Evolutionary conservation across 2,797 vertebrate genomes (phyloP).

Genomic region (Myripristis jacobus): DNA sequence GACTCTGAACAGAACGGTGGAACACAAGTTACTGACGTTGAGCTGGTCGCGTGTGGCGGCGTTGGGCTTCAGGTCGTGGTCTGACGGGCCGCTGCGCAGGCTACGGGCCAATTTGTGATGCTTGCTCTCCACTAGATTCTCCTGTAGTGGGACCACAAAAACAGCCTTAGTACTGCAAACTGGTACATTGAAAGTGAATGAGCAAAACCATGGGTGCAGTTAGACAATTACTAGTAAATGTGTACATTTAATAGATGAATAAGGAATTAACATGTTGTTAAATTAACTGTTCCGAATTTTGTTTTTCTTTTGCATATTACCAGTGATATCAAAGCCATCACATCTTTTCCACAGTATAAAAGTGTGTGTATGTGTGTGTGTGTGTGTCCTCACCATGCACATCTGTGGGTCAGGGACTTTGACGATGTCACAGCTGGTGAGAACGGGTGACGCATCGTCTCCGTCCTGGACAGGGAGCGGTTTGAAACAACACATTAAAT

Average conservation of each 20-base stretch:
- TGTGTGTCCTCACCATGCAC: conserved; percentile 90
- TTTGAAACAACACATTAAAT: background rate
- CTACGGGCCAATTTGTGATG: conserved; percentile 98
- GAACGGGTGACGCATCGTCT: conserved; percentile 89
- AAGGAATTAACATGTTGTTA: too few species aligned
- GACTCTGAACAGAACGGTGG: background rate
- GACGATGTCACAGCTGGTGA: conserved; percentile 94
- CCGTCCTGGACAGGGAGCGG: conserved; percentile 86
- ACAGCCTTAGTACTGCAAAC: too few species aligned
- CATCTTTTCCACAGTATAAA: background rate
- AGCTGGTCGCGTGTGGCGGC: conserved; percentile 96
- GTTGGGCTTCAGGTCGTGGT: conserved; percentile 98
- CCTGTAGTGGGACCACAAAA: conserved; percentile 76
- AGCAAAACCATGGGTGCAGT: background rate
- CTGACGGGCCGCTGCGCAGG: conserved; percentile 95
- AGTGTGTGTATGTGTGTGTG: background rate
- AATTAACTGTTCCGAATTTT: too few species aligned
- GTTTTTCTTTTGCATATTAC: background rate
- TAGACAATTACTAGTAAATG: too few species aligned
- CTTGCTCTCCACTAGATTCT: conserved; percentile 98
- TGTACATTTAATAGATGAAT: too few species aligned
- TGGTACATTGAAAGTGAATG: background rate
- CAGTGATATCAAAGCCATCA: background rate
- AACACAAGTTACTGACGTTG: conserved; percentile 85
- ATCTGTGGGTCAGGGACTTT: conserved; percentile 99